A percentile compares a stretch with the other conserved stretches of the same genome.
Evolutionary conservation across 2,113 vertebrate genomes (phyloP).

Genomic region (Pachypanchax playfairii): DNA sequence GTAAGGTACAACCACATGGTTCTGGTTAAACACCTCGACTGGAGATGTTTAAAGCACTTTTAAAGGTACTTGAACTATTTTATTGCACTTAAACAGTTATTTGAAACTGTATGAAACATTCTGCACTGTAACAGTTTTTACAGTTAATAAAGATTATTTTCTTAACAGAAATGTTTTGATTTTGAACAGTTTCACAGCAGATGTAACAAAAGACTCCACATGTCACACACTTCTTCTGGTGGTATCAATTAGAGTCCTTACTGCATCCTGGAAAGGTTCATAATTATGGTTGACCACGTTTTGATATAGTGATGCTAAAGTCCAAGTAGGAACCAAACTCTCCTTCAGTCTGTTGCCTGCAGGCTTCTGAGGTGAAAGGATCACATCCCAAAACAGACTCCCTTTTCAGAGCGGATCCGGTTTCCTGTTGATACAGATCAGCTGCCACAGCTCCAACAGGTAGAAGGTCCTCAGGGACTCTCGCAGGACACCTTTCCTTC

Average conservation of each 20-base stretch:
- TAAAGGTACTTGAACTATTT: neutral
- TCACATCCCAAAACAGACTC: neutral
- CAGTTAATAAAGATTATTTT: neutral
- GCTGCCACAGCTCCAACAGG: neutral
- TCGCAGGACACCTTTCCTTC: neutral
- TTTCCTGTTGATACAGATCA: neutral
- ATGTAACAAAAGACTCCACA: neutral
- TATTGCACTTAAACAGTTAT: neutral
- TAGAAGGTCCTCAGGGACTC: neutral
- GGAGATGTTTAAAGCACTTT: no score
- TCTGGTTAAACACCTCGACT: no score
- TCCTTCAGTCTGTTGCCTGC: neutral
- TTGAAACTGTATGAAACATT: neutral
- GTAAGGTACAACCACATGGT: no score
- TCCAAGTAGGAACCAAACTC: slow-evolving; percentile 2
- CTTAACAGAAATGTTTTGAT: neutral
- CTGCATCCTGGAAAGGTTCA: neutral
- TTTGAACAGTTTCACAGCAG: neutral
- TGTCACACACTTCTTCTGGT: neutral
- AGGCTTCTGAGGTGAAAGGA: neutral
- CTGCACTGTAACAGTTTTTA: neutral
- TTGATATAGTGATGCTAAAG: neutral
- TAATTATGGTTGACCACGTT: neutral
- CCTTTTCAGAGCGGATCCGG: neutral
- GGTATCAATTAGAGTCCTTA: neutral